These are phyloP conservation scores for Sinodicranocentrus sp. DNA, from an alignment of 2,888 invertebrate genomes.

Conservation along the genomic window DNA sequence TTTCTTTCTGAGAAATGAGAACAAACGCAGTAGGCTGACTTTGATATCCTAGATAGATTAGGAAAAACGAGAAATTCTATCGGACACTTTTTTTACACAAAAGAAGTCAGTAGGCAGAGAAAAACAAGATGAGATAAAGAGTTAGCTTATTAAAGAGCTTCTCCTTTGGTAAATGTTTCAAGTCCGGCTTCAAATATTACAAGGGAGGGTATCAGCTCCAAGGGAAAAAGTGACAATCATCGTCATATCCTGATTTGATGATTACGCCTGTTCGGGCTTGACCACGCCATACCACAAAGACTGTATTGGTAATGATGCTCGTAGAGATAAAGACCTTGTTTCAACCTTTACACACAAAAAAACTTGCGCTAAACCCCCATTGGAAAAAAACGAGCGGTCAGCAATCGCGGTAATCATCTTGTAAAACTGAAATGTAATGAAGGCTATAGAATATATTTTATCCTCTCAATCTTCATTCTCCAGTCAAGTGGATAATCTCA, in stretches of 20 bases:
- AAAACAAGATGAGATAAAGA: background rate
- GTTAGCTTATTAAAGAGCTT: too few relatives aligned
- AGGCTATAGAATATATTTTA: too few relatives aligned
- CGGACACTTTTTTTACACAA: too few relatives aligned
- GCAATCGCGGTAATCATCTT: conserved; percentile 19
- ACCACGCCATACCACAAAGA: conserved; percentile 12
- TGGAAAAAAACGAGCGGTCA: too few relatives aligned
- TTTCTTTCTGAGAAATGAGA: conserved; percentile 11
- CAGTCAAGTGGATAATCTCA: conserved; percentile 16
- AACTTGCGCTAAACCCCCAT: too few relatives aligned
- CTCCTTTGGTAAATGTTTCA: too few relatives aligned
- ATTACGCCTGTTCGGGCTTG: conserved; percentile 1
- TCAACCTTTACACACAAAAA: too few relatives aligned
- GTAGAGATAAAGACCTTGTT: background rate
- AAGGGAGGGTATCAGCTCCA: too few relatives aligned
- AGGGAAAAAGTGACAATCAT: conserved; percentile 22
- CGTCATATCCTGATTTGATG: background rate
- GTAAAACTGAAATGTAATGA: background rate
- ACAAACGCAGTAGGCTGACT: background rate
- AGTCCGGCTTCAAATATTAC: too few relatives aligned
- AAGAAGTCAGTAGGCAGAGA: background rate
- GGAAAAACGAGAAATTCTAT: background rate
- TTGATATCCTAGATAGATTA: conserved; percentile 29
- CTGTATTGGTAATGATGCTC: background rate
- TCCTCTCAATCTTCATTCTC: conserved; percentile 10